phyloP scores from a whole-genome alignment of 2,113 vertebrate species.

The Cynopterus brachyotis region DNA sequence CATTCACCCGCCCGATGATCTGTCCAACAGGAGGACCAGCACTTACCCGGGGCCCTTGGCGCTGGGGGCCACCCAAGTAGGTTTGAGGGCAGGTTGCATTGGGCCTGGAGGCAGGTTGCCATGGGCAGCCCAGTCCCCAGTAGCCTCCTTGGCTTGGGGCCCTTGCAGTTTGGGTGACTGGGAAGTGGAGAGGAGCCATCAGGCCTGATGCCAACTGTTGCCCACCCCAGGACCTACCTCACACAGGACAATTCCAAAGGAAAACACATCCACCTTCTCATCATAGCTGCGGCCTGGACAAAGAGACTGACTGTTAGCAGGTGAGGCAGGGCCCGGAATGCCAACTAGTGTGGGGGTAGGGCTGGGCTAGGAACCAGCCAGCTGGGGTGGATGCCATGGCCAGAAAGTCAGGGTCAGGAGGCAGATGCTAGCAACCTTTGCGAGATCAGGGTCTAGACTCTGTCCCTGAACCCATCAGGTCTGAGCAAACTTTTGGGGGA shows the following conservation, averaged over 20 bases:
- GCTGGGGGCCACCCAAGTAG: not conserved
- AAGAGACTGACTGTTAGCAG: not conserved
- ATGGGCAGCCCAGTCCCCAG: not conserved
- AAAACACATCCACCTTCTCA: conserved; percentile 98
- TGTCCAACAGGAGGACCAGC: conserved; percentile 59
- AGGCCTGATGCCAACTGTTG: rapidly evolving
- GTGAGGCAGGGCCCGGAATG: too few species aligned
- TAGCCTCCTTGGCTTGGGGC: not conserved
- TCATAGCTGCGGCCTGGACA: conserved; percentile 94
- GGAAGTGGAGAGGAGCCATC: not conserved
- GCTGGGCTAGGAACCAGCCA: not conserved
- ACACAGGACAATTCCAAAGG: conserved; percentile 97
- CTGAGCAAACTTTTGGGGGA: not conserved
- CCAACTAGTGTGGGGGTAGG: not conserved
- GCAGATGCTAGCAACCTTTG: rapidly evolving
- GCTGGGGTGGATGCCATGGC: too few species aligned
- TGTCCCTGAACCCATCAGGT: not conserved
- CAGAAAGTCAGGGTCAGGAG: not conserved
- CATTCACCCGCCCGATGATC: conserved; percentile 97
- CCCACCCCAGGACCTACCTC: conserved; percentile 85
- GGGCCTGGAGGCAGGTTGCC: not conserved
- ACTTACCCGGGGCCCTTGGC: not conserved
- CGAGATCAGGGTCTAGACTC: not conserved
- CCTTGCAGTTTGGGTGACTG: rapidly evolving
- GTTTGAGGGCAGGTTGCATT: not conserved